Evolutionary conservation across 2,113 vertebrate species (phyloP).

Genomic region (Cavia aperea): DNA sequence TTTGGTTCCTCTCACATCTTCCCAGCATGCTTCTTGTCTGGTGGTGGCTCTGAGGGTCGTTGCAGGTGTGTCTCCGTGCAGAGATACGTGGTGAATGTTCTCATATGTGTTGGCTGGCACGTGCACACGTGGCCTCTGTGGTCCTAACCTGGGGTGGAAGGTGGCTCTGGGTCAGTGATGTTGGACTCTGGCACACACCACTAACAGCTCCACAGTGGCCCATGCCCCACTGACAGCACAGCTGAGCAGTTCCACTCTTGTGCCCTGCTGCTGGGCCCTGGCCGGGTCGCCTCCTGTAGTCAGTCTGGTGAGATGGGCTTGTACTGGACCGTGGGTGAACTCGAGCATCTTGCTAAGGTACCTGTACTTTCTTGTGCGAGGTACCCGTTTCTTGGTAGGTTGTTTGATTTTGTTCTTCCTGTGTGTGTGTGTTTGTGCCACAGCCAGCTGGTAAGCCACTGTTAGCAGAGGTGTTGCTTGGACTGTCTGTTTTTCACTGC

Average conservation of each 20-base stretch:
- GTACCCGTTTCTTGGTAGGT: neutral
- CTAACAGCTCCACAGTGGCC: neutral
- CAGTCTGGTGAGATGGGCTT: neutral
- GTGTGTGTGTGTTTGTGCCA: neutral
- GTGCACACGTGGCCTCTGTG: fast-evolving
- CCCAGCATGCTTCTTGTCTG: neutral
- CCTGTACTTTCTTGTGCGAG: fast-evolving
- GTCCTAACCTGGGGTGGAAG: neutral
- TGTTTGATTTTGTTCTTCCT: no score
- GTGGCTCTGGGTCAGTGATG: neutral
- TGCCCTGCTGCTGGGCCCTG: neutral
- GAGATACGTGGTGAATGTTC: fast-evolving
- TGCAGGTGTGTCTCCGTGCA: neutral
- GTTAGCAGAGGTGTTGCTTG: neutral
- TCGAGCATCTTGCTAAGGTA: neutral
- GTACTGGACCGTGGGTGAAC: no score
- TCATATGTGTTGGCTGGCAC: neutral
- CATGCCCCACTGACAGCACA: neutral
- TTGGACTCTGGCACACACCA: neutral
- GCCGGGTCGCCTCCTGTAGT: neutral
- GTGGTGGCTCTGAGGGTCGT: neutral
- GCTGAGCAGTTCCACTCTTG: neutral
- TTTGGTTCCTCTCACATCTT: neutral
- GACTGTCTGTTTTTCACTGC: no score
- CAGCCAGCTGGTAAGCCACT: neutral